phyloP scores from a whole-genome alignment of 2,888 invertebrate species.

The Ochropleura leucogaster region DNA sequence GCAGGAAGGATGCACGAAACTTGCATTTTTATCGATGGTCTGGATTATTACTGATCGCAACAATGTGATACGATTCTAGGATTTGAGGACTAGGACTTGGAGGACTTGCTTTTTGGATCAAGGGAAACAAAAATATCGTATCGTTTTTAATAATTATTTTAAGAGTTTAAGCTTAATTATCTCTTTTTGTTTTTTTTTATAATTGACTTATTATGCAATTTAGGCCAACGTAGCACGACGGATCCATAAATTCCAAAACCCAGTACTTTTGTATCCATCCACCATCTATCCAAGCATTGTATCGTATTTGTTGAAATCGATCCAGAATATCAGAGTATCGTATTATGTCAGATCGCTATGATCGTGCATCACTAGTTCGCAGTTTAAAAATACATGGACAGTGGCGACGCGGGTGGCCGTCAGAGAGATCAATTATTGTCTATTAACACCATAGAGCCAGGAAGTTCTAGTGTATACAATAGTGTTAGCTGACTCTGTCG shows the following conservation, averaged over 20 bases:
- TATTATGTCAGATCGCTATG: not conserved
- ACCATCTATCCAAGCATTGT: not conserved
- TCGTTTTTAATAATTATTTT: too few relatives aligned
- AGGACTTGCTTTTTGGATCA: not conserved
- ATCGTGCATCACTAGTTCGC: constrained; percentile 31
- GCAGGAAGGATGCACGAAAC: constrained; percentile 27
- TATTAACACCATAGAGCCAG: constrained; percentile 83
- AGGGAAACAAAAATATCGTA: not conserved
- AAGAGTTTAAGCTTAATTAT: not conserved
- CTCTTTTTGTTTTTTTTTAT: too few relatives aligned
- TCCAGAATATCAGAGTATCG: not conserved
- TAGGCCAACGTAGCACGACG: too few relatives aligned
- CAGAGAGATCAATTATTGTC: constrained; percentile 84
- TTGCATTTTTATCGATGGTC: not conserved
- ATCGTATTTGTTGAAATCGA: not conserved
- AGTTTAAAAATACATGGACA: constrained; percentile 75
- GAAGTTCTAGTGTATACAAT: constrained; percentile 72
- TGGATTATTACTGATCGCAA: not conserved
- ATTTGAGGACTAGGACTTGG: not conserved
- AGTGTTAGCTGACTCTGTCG: constrained; percentile 61
- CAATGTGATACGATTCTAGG: not conserved
- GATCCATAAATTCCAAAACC: too few relatives aligned
- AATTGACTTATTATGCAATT: not conserved
- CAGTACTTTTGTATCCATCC: not conserved
- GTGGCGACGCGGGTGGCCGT: constrained; percentile 83